Evolutionary conservation across 2,113 vertebrate species (phyloP), one percentile per base, ranked within the genome.

Genomic region (Pampusana beccarii): DNA sequence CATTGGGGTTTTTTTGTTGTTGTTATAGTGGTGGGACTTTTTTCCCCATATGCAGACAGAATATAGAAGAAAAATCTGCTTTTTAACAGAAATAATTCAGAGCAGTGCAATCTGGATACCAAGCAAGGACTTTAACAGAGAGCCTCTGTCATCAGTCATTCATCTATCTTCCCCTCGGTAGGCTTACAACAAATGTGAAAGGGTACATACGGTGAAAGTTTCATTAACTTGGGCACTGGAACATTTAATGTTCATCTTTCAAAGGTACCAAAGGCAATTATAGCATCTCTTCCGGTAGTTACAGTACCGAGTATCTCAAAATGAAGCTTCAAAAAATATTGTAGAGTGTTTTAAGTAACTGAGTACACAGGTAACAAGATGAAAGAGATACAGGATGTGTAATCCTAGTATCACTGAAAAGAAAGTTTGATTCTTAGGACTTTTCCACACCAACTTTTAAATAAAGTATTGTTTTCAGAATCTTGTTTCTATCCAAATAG

Each of bases 1-100:
- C 12, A 5, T 23, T 56, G 23, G 10, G 9, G 2, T 3, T 36
- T 77, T 71, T 23, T 74, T 86, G 5, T 25, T 67, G 10, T 62
- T 95, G 31, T 50, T 87, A 73, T 28, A 81, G 17, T 14, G 4
- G 20, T 58, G 31, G 7, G 3, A 4, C 40, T 36, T 28, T 11
- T 7, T 11, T 17, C 1, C 5, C 2, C 5, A 11, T 1, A 50
- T 28, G 44, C 36, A 44, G 16, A 19, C 1, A 65, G 18, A 71
- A 71, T 36, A 58, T 8, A 80, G 61, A 11, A 62, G 61, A 85
- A 86, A 33, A 16, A 18, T 16, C 21, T 64, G 6, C 10, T 70
- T 53, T 72, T 71, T 42, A 80, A 38, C 2, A 44, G 44, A 26
- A 92, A 74, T 17, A 11, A 86, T 44, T 75, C 29, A 56, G 44